phyloP scores from a whole-genome alignment of 2,797 vertebrate genomes.

The Silurus aristotelis region DNA sequence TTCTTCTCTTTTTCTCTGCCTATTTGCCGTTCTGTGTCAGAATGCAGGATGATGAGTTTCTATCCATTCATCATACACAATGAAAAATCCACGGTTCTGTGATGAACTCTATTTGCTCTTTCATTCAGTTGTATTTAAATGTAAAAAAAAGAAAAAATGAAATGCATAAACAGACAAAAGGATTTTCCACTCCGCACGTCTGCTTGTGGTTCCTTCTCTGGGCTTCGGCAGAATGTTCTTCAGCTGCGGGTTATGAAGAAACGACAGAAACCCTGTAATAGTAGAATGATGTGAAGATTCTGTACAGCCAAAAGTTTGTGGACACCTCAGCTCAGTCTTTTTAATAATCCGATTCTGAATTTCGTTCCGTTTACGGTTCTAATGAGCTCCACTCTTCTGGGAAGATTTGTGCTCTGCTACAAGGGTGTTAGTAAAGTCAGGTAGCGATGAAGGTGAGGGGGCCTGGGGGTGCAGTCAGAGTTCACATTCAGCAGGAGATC shows the following conservation, averaged over 20 bases:
- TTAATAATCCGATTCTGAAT: too few relatives aligned
- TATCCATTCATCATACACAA: slow-evolving; percentile 50
- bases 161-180: slow-evolving; percentile 56
- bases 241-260: neutral
- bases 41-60: slow-evolving; percentile 59
- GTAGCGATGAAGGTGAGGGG: too few relatives aligned
- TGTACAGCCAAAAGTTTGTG: too few relatives aligned
- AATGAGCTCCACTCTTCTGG: too few relatives aligned
- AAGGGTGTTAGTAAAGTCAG: too few relatives aligned
- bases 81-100: slow-evolving; percentile 47
- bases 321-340: too few relatives aligned
- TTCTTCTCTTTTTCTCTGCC: slow-evolving; percentile 47
- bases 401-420: too few relatives aligned
- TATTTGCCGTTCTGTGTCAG: slow-evolving; percentile 55
- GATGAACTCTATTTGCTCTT: slow-evolving; percentile 59
- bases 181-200: slow-evolving; percentile 75
- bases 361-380: too few relatives aligned
- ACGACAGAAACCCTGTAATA: neutral
- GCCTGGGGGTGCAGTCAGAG: too few relatives aligned
- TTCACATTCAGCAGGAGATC: too few relatives aligned
- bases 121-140: slow-evolving; percentile 86
- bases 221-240: too few relatives aligned
- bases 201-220: slow-evolving; percentile 43
- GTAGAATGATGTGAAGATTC: neutral
- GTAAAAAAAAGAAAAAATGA: slow-evolving; percentile 66